Conservation (phyloP, 2,888 invertebrate genomes). For the Oasisia sp. region DNA sequence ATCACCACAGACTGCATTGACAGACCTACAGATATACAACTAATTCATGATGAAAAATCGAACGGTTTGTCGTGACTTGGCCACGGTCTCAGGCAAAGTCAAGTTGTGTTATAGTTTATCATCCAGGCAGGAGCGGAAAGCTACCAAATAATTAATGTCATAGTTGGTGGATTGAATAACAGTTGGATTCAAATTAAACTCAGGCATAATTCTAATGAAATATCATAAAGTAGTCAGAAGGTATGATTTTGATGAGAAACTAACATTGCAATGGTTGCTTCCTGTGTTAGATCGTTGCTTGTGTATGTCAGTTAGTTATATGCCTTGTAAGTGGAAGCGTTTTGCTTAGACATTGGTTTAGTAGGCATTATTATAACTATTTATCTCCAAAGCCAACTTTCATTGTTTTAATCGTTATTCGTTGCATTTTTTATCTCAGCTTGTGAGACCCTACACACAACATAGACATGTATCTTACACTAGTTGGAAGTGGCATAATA, state of each 20-base stretch:
- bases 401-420: too few species aligned
- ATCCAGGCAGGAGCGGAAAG: neutral
- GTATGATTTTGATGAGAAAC: neutral
- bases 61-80: neutral
- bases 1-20: neutral
- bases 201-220: neutral
- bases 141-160: conserved; percentile 13
- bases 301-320: neutral
- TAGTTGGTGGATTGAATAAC: neutral
- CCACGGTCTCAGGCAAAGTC: neutral
- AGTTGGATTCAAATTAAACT: neutral
- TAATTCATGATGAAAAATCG: conserved; percentile 8
- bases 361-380: too few species aligned
- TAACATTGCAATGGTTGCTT: neutral
- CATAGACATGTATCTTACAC: too few species aligned
- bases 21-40: neutral
- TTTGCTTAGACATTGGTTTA: too few species aligned
- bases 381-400: too few species aligned
- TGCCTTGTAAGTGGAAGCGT: too few species aligned
- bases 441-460: too few species aligned
- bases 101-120: neutral
- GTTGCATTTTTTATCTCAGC: too few species aligned
- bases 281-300: neutral
- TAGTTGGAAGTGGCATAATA: too few species aligned
- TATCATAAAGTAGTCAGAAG: neutral